Percentiles rank a stretch among this genome's conserved stretches.
These are phyloP conservation scores for Acestrorhynchus altus DNA, from an alignment of 2,797 vertebrate species.

Conservation along the genomic window DNA sequence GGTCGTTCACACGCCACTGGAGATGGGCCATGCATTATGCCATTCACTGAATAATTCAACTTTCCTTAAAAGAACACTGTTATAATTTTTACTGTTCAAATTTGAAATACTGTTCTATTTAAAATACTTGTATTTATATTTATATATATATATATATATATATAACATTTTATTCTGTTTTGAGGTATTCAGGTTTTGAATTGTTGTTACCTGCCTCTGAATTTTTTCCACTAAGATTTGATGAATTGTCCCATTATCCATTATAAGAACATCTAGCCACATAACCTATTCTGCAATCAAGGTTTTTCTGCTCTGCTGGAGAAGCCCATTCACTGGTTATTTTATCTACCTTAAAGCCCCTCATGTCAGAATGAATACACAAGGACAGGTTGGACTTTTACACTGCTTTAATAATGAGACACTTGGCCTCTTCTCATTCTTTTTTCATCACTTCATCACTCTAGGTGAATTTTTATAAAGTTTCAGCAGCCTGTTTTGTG, in stretches of 20 bases:
- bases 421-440: not conserved
- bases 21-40: constrained; percentile 19
- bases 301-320: not conserved
- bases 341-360: not conserved
- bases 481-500: not conserved
- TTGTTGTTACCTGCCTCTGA: no score
- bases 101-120: no score
- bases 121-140: no score
- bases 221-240: not conserved
- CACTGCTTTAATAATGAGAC: not conserved
- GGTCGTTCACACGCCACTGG: constrained; percentile 9
- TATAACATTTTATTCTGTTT: no score
- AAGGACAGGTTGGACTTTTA: not conserved
- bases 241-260: not conserved
- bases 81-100: not conserved
- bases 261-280: not conserved
- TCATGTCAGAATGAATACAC: not conserved
- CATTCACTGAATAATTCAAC: constrained; percentile 15
- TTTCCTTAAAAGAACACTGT: not conserved
- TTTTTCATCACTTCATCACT: not conserved
- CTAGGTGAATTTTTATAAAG: not conserved
- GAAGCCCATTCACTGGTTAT: not conserved
- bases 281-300: not conserved
- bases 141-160: no score
- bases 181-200: not conserved